Evolutionary conservation across 2,888 invertebrate species (phyloP).

Genomic region (Ischnura elegans): DNA sequence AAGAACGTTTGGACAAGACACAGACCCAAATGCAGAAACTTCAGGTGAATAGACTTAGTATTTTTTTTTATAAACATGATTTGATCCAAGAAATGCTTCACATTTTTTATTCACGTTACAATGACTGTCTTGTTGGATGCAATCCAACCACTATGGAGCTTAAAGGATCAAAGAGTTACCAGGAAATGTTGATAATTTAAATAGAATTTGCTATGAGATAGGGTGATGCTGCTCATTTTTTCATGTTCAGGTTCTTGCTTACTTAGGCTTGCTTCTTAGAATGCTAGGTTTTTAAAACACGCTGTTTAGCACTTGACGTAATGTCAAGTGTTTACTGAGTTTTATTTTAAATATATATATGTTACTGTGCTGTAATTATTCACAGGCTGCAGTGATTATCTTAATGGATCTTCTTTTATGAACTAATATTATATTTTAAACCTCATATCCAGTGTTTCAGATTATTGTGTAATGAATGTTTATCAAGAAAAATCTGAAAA

Average conservation of each 20-base stretch:
- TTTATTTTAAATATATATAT: not conserved
- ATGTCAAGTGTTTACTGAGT: not conserved
- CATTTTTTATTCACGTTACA: not conserved
- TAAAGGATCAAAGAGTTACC: not conserved
- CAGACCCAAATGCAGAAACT: constrained; percentile 91
- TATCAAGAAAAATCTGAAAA: not conserved
- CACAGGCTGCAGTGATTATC: not conserved
- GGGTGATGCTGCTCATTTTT: not conserved
- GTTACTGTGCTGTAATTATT: not conserved
- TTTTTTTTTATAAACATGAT: constrained; percentile 21
- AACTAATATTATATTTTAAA: not conserved
- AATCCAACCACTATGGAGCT: not conserved
- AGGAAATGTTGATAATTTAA: not conserved
- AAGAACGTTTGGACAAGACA: constrained; percentile 93
- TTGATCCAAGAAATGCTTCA: constrained; percentile 29
- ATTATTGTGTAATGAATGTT: not conserved
- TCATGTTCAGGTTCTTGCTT: constrained; percentile 26
- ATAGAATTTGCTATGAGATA: not conserved
- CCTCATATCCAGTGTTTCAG: not conserved
- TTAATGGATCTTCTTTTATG: not conserved
- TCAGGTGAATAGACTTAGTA: constrained; percentile 80
- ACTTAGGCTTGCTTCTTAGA: constrained; percentile 11
- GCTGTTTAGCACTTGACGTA: not conserved
- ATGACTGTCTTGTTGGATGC: not conserved
- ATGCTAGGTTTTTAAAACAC: not conserved